A percentile compares a stretch with the other conserved stretches of the same genome.
Evolutionary conservation across 2,113 vertebrate genomes (phyloP).

Genomic region (Montifringilla adamsi): DNA sequence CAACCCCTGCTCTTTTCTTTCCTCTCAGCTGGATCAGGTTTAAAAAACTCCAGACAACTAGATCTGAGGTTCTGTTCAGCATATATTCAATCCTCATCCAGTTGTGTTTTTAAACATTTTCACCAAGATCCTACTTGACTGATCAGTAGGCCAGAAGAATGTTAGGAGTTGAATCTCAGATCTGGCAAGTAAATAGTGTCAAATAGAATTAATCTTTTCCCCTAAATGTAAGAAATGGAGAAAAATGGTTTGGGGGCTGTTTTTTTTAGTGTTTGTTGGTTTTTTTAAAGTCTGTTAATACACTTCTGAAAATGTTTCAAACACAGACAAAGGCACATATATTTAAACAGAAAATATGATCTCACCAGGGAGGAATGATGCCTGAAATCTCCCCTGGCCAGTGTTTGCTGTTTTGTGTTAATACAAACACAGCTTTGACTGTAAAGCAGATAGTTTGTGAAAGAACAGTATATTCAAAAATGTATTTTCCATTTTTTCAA

Average conservation of each 20-base stretch:
- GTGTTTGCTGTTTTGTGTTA: background rate
- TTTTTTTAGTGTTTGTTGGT: background rate
- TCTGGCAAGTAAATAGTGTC: background rate
- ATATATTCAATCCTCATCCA: background rate
- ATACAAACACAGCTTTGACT: background rate
- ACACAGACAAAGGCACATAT: background rate
- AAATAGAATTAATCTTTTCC: background rate
- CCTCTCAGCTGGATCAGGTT: background rate
- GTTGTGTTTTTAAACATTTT: background rate
- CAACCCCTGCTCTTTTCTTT: rapidly evolving
- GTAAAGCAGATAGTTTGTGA: background rate
- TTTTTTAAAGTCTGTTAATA: background rate
- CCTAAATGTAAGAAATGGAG: background rate
- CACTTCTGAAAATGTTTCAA: background rate
- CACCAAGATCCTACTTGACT: background rate
- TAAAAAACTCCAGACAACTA: background rate
- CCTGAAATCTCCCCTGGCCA: background rate
- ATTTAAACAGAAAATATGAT: constrained; percentile 5
- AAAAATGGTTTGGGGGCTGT: background rate
- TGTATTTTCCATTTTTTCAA: background rate
- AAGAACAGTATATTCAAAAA: background rate
- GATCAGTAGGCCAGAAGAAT: background rate
- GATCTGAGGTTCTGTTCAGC: background rate
- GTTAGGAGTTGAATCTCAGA: background rate
- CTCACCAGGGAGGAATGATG: constrained; percentile 7